phyloP scores from a whole-genome alignment of 1,140 invertebrate genomes.

The Scaptomyza montana region DNA sequence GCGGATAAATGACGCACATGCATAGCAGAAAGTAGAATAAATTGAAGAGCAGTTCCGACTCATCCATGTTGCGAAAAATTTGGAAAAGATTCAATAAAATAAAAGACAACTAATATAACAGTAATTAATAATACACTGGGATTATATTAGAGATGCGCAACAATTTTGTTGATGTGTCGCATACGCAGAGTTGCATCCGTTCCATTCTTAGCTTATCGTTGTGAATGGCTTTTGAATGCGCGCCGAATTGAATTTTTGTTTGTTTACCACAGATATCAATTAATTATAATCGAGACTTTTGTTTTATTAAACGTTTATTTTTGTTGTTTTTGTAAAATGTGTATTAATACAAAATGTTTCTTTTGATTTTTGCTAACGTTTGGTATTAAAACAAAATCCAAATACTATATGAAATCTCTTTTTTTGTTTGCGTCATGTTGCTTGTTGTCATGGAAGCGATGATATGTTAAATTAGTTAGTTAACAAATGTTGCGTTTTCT shows the following conservation, averaged over 20 bases:
- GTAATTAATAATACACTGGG: slow-evolving; percentile 26
- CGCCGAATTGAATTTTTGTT: background rate
- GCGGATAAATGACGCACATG: slow-evolving; percentile 89
- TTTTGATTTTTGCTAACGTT: slow-evolving; percentile 39
- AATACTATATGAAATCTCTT: slow-evolving; percentile 11
- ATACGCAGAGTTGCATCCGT: slow-evolving; percentile 16
- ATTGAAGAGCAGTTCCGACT: slow-evolving; percentile 86
- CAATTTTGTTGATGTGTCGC: slow-evolving; percentile 41
- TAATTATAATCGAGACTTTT: background rate
- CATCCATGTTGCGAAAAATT: slow-evolving; percentile 79
- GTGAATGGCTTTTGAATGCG: background rate
- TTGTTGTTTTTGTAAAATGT: slow-evolving; percentile 50
- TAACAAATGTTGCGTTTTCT: slow-evolving; percentile 22
- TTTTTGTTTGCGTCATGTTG: slow-evolving; percentile 10
- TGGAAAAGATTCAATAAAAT: slow-evolving; percentile 40
- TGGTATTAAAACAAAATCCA: slow-evolving; percentile 25
- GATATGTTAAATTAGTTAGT: slow-evolving; percentile 46
- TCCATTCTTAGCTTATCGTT: slow-evolving; percentile 14
- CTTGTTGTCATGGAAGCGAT: slow-evolving; percentile 36
- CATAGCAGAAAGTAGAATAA: slow-evolving; percentile 89
- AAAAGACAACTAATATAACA: slow-evolving; percentile 10
- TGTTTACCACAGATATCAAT: no score
- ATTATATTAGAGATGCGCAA: slow-evolving; percentile 37
- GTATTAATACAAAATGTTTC: slow-evolving; percentile 51
- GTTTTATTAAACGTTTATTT: slow-evolving; percentile 43